Evolutionary conservation across 2,113 vertebrate species (phyloP), one percentile per base, ranked within the genome.

Genomic region (Malurus melanocephalus): DNA sequence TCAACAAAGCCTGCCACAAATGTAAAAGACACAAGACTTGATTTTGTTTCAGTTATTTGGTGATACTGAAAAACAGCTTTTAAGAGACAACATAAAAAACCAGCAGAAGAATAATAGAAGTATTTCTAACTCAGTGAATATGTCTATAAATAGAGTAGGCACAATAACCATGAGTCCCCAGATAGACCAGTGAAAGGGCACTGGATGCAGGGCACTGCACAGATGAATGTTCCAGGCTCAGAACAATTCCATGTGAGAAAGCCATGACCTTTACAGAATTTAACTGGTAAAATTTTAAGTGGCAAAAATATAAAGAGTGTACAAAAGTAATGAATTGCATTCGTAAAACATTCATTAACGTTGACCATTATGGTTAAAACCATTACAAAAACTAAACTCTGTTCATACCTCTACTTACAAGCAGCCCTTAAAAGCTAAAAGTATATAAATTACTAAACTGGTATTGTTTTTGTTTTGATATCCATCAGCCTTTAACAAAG

Each of bases 161-260:
- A 94, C 82, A 94, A 81, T 78, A 89, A 64, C n/a, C 43, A 20
- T 14, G 43, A 91, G 42, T 80, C 46, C 65, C 85, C 78, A 62
- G 60, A 53, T 42, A 85, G 38, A 74, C 8, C 56, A 75, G 40
- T 90, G 43, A 84, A 86, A 87, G 30, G 67, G 53, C 3, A 0
- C 46, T 55, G 52, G 24, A 75, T 77, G 53, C 46, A 87, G 42
- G 33, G 66, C 2, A 2, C 83, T 35, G 71, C 42, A 53, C 27
- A 52, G n/a, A 17, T 23, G 4, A 77, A 24, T 19, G 13, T 83
- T 82, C 43, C 64, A 53, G 33, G 30, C 18, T 49, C 30, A 32
- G 57, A 90, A 92, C 56, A 90, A 90, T 68, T 45, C 52, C 53
- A 60, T 8, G 13, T 64, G 65, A 93, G 77, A 79, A 86, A 87